phyloP scores from a whole-genome alignment of 2,888 invertebrate species.

The Aphelenchoides bicaudatus region DNA sequence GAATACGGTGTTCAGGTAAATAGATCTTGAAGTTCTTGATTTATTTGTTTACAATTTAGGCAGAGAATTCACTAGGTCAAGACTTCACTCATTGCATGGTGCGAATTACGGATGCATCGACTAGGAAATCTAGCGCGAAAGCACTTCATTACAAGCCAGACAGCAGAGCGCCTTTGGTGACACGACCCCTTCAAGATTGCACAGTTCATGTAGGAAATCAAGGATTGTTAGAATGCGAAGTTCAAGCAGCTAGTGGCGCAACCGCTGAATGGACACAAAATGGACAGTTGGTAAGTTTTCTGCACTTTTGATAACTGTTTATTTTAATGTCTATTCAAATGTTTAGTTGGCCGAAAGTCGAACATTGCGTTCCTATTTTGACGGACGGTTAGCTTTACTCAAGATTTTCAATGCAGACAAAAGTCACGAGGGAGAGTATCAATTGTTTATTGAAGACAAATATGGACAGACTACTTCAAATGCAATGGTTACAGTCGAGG shows the following conservation, averaged over 20 bases:
- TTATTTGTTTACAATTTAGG: conserved; percentile 46
- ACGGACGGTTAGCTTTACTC: conserved; percentile 55
- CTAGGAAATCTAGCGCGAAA: not conserved
- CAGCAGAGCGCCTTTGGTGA: conserved; percentile 27
- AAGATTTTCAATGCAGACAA: conserved; percentile 39
- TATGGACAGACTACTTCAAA: not conserved
- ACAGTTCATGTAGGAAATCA: conserved; percentile 56
- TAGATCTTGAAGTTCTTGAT: not conserved
- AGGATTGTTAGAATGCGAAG: conserved; percentile 54
- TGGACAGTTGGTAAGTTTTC: no score
- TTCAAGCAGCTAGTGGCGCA: conserved; percentile 45
- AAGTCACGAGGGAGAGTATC: not conserved
- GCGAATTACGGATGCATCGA: conserved; percentile 21
- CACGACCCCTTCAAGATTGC: conserved; percentile 47
- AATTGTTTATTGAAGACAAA: conserved; percentile 1
- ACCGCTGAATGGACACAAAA: conserved; percentile 57
- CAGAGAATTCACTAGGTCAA: conserved; percentile 50
- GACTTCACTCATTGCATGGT: conserved; percentile 59
- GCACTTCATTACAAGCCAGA: no score
- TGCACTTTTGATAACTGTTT: no score
- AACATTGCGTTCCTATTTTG: conserved; percentile 54
- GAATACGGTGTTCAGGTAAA: conserved; percentile 40
- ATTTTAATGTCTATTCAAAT: no score
- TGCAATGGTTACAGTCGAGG: not conserved
- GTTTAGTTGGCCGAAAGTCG: conserved; percentile 49